A percentile compares a stretch with the other conserved stretches of the same genome.
Evolutionary conservation across 2,888 invertebrate genomes (phyloP).

Genomic region (Diadromus collaris): DNA sequence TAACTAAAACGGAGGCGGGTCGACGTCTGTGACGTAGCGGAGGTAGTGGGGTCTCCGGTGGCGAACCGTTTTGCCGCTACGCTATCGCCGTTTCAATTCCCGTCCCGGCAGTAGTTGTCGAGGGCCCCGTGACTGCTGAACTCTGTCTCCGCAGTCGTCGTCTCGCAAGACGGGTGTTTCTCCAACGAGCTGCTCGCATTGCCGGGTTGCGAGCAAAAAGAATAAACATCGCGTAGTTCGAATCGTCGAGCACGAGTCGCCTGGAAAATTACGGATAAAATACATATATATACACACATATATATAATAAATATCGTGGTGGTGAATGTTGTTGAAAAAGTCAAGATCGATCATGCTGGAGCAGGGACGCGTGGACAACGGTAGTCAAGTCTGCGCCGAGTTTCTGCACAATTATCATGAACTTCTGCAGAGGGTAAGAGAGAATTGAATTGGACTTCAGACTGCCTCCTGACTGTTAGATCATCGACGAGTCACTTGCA

Average conservation of each 20-base stretch:
- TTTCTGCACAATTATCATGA: conserved; percentile 87
- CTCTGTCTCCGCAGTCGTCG: conserved; percentile 36
- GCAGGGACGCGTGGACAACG: conserved; percentile 83
- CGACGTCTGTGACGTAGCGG: conserved; percentile 44
- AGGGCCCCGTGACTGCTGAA: conserved; percentile 32
- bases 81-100: conserved; percentile 22
- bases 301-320: conserved; percentile 6
- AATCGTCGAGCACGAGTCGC: background rate
- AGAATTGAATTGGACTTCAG: conserved; percentile 14
- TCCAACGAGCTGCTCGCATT: conserved; percentile 43
- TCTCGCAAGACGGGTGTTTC: conserved; percentile 41
- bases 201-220: conserved; percentile 25
- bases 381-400: conserved; percentile 89
- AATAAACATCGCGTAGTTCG: background rate
- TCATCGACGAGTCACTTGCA: conserved; percentile 7
- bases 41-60: conserved; percentile 50
- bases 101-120: conserved; percentile 14
- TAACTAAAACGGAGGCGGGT: conserved; percentile 27
- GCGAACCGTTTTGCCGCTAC: conserved; percentile 3
- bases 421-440: conserved; percentile 86
- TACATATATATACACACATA: background rate
- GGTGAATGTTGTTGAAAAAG: conserved; percentile 53
- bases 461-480: background rate
- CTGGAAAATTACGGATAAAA: conserved; percentile 4
- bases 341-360: conserved; percentile 82